phyloP scores from a whole-genome alignment of 2,113 vertebrate genomes.

The Nothocercus julius region DNA sequence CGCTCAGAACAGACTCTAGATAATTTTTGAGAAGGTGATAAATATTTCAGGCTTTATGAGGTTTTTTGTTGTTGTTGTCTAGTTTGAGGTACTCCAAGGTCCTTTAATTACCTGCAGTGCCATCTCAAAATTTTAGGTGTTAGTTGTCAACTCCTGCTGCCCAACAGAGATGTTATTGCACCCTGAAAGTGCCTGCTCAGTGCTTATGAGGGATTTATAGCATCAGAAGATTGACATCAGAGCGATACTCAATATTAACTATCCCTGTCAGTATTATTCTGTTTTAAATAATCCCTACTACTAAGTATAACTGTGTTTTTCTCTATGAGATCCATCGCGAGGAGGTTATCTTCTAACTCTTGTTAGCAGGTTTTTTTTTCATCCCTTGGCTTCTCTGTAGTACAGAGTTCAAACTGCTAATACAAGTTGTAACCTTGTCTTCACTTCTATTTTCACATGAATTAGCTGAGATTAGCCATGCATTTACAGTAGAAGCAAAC shows the following conservation, averaged over 20 bases:
- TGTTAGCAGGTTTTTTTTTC: neutral
- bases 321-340: neutral
- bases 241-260: neutral
- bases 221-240: neutral
- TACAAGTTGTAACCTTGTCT: neutral
- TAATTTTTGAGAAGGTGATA: neutral
- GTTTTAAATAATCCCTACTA: neutral
- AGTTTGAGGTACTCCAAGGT: neutral
- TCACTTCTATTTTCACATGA: neutral
- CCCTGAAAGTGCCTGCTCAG: neutral
- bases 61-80: neutral
- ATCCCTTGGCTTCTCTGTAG: neutral
- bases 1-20: neutral
- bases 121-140: neutral
- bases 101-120: neutral
- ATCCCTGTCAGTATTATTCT: neutral
- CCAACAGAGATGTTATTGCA: neutral
- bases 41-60: neutral
- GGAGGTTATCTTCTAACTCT: neutral
- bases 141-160: neutral
- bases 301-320: neutral
- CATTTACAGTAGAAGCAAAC: neutral
- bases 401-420: neutral
- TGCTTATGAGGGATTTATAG: neutral
- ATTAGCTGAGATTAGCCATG: neutral